Conservation (phyloP, 2,888 invertebrate species). For the Caenorhabditis imperialis region DNA sequence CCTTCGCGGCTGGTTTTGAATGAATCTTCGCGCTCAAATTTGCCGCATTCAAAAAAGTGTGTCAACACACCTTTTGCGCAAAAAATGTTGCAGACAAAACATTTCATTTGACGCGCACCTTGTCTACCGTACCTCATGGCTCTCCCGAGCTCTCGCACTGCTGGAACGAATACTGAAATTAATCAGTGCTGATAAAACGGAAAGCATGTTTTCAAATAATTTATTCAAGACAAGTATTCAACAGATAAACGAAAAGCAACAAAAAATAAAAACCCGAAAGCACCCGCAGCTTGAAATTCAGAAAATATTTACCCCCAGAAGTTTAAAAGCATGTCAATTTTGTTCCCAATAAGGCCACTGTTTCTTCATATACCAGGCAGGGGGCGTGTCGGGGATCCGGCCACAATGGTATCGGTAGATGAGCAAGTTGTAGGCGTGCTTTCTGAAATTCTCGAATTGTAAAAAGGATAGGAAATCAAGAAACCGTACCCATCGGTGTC, state of each 20-base stretch:
- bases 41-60: conserved; percentile 28
- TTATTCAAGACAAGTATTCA: neutral
- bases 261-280: conserved; percentile 18
- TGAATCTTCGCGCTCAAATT: conserved; percentile 35
- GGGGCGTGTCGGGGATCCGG: conserved; percentile 49
- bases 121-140: no score
- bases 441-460: conserved; percentile 14
- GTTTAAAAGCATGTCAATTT: neutral
- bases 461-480: neutral
- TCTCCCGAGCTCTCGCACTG: no score
- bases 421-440: conserved; percentile 32
- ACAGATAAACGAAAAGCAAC: conserved; percentile 7
- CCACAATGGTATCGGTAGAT: conserved; percentile 60
- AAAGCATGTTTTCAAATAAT: neutral
- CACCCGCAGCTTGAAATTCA: conserved; percentile 9
- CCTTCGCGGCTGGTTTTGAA: conserved; percentile 1
- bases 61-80: conserved; percentile 13
- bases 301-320: neutral
- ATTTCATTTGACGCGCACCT: conserved; percentile 18
- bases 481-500: conserved; percentile 46
- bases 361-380: conserved; percentile 55
- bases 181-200: no score
- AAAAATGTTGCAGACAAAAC: neutral
- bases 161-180: neutral
- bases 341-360: conserved; percentile 62